Evolutionary conservation across 64 coral and sea anemone genomes (phyloP).

Genomic region (Stylophora pistillata): DNA sequence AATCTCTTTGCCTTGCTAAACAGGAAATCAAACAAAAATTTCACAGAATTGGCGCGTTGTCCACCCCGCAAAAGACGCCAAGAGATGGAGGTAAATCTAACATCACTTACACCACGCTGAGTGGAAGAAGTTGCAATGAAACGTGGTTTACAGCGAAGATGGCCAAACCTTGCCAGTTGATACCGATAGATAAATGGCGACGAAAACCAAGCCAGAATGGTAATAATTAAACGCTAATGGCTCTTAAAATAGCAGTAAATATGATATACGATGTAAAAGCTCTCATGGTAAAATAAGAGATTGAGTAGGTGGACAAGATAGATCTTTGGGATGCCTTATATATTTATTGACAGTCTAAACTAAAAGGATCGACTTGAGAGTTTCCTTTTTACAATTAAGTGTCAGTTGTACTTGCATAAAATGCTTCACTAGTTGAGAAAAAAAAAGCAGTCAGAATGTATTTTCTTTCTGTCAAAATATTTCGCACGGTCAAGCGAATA

Average conservation of each 20-base stretch:
- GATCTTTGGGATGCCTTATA: neutral
- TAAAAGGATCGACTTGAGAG: neutral
- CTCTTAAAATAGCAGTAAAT: constrained; percentile 5
- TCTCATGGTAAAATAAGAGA: neutral
- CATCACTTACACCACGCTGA: neutral
- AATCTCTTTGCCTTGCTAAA: neutral
- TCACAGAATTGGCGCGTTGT: neutral
- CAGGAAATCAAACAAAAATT: constrained; percentile 1
- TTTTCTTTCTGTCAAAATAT: neutral
- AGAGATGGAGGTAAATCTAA: neutral
- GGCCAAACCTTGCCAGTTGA: neutral
- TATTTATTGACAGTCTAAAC: neutral
- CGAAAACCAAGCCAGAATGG: neutral
- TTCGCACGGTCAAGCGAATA: neutral
- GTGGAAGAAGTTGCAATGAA: constrained; percentile 3
- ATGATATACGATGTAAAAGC: neutral
- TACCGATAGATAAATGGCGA: neutral
- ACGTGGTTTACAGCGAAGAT: neutral
- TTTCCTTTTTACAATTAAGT: neutral
- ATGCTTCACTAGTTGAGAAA: constrained; percentile 7
- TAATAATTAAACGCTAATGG: neutral
- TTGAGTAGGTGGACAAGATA: neutral
- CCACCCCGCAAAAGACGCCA: neutral
- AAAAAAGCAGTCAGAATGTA: neutral
- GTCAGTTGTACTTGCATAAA: neutral